Base-by-base conservation (phyloP, 2,113 vertebrate species). In the Anoplopoma fimbria region DNA sequence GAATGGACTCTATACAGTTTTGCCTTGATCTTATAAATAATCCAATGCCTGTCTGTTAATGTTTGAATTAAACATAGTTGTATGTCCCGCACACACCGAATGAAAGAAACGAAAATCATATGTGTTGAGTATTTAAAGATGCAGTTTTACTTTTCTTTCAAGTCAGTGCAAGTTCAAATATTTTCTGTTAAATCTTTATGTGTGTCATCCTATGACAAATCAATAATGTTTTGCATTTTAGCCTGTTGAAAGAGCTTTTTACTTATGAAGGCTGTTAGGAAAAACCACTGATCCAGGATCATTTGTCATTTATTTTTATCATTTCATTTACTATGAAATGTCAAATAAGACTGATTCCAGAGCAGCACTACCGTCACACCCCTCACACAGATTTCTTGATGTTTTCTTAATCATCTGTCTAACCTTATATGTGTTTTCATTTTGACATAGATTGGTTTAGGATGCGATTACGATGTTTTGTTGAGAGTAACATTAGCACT, bases 11-110 rank as follows among this genome's bases (percentile, higher is more conserved):
- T 69, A 25, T 29, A 45, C 70, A 47, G 42, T 73, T 83, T 86
- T 89, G 89, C 88, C 84, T 88, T 87, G 69, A 88, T 81, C 34
- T 70, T 38, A 25, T 75, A 53, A 79, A 79, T 76, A 79, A 82
- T 65, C 73, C 13, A 12, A 83, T 89, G 91, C 88, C 82, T 86
- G 83, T 90, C 65, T 87, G 81, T 86, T 76, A 75, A 77, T 80
- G 83, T 81, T 78, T 33, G 63, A 79, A 79, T 9, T 60, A 63
- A 89, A 79, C 82, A 69, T 70, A 62, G 38, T 51, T 79, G 74
- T 79, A 64, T 82, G 85, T 77, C 68, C 68, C 69, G 64, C 81
- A 75, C 75, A 77, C 75, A 45, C 49, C 25, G 38, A 83, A 47
- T 60, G 75, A 82, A 77, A 78, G 85, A 81, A 82, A 34, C 40